These are phyloP conservation scores for Celastrina argiolus DNA, from an alignment of 2,888 invertebrate species.

Conservation along the genomic window DNA sequence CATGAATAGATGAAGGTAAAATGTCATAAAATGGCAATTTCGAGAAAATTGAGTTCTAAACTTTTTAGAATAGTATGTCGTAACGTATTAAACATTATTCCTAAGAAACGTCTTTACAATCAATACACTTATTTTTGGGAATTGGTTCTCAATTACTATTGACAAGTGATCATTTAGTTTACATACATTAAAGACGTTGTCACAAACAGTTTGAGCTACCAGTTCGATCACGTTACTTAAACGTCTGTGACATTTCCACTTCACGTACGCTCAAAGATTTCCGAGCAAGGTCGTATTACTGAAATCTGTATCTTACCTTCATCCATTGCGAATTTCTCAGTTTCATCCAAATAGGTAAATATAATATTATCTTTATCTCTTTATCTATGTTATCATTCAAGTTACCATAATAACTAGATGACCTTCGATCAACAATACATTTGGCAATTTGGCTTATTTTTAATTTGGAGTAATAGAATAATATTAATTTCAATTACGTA, in stretches of 20 bases:
- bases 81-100: no score
- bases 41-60: no score
- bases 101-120: no score
- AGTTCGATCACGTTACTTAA: neutral
- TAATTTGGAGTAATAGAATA: conserved; percentile 37
- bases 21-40: no score
- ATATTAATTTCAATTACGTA: no score
- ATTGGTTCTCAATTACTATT: no score
- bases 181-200: neutral
- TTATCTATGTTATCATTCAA: conserved; percentile 31
- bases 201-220: neutral
- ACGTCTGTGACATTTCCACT: neutral
- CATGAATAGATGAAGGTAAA: no score
- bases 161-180: no score
- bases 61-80: no score
- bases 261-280: neutral
- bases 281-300: neutral
- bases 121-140: no score
- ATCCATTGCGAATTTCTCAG: conserved; percentile 43
- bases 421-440: no score
- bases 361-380: conserved; percentile 44
- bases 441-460: no score
- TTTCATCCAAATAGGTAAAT: conserved; percentile 38
- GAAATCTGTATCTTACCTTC: conserved; percentile 40
- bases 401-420: conserved; percentile 52